Base-by-base conservation (phyloP, 92 coral and sea anemone genomes). In the Desmophyllum pertusum region DNA sequence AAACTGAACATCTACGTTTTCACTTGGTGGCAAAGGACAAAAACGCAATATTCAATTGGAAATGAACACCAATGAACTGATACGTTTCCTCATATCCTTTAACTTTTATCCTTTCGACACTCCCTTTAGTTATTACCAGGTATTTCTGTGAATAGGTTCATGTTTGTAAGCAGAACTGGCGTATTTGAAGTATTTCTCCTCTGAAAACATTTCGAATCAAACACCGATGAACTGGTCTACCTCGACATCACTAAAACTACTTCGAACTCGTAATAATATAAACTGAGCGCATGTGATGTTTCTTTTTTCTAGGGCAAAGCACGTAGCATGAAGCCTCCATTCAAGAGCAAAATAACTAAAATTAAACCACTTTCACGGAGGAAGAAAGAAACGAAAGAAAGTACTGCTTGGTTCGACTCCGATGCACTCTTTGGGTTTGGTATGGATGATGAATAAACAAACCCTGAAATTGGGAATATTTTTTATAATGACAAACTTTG, bases 321-420 rank as follows among this genome's bases (percentile, higher is more conserved):
- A 68, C 85, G 85, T 64, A 73, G 88, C 59, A 93, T 90, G 86
- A 96, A 89, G 64, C 79, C 92, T 46, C 95, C 96, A 65, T 96
- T 94, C 86, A 93, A 84, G 79, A 87, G 95, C 81, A 93, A 93
- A 73, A 74, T 92, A 51, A 89, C 95, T 11, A 91, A 93, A 83
- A 81, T 88, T 61, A 93, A 86, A 31, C 90, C 99, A 63, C 52
- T 84, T 18, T 66, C 81, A 55, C 83, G 89, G 17, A 93, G 83
- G 76, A 91, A 87, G 78, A 90, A 87, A 70, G 87, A 81, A 38
- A 88, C 55, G 6, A 85, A 88, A n/a, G 90, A 89, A 50, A 90
- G 91, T 43, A 84, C 91, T 66, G 95, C 92, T 30, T 96, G 99
- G 99, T 96, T 96, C 80, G 99, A 96, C 71, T 90, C 94, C 57